Base-by-base conservation (phyloP, 2,888 invertebrate species). In the Leptopilina myrica region DNA sequence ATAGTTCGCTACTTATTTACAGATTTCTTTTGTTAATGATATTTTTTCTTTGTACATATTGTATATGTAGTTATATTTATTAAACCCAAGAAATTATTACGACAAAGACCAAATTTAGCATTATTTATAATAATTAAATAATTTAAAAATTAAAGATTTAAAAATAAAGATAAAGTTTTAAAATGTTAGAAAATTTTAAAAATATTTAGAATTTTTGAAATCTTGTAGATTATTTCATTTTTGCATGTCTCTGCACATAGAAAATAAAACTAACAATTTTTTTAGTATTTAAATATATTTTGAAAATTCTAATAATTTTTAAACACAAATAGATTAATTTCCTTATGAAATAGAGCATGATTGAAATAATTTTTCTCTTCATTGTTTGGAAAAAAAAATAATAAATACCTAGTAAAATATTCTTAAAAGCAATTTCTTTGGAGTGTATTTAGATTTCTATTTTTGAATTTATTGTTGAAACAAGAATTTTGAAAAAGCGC, bases 221-320 rank as follows among this genome's bases (percentile, higher is more conserved):
- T 59, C n/a, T 62, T 62, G 15, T 62, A 62, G 20, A 62, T n/a
- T 59, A 59, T 59, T 11, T 62, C 20, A 62, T 20, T 62, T 62
- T 15, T 62, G 9, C 20, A 62, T 62, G 62, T 20, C 6, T 43
- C 43, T 62, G 62, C 59, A 59, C 62, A 20, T 62, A 62, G 9
- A 59, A 20, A 20, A 8, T 62, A 20, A 59, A 59, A n/a, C 14
- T 59, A n/a, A n/a, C 59, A n/a, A n/a, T 59, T n/a, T 59, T 59
- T 43, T 43, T 43, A 43, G 8, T 43, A 43, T 43, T 43, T 43
- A 43, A 43, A 43, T 43, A 43, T 43, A 8, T 43, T 43, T 43
- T 43, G 7, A 43, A 43, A 43, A 43, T 43, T 43, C 43, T 43
- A 8, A 43, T 6, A 7, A 43, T 43, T 43, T 43, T 43, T 43